phyloP scores from a whole-genome alignment of 1,140 invertebrate genomes.

The Phortica variegata region DNA sequence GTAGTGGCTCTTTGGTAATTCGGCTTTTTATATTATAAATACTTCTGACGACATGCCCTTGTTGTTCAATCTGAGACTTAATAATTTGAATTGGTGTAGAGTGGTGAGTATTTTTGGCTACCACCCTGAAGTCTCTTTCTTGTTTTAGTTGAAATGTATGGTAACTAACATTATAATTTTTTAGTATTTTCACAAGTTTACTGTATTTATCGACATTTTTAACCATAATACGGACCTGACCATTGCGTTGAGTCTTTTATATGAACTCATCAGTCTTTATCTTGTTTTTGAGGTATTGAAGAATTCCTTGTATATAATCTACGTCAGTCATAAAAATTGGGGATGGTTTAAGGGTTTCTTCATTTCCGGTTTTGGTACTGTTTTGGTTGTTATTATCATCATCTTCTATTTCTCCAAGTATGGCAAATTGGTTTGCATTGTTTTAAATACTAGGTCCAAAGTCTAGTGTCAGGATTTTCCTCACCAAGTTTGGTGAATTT shows the following conservation, averaged over 20 bases:
- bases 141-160: background rate
- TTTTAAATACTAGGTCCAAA: too few species aligned
- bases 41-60: background rate
- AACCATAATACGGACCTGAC: background rate
- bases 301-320: background rate
- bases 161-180: background rate
- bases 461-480: too few species aligned
- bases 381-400: background rate
- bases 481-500: too few species aligned
- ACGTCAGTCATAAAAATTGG: background rate
- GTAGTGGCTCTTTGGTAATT: background rate
- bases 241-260: background rate
- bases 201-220: background rate
- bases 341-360: background rate
- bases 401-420: background rate
- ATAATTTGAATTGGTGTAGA: background rate
- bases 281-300: background rate
- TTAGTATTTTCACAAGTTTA: background rate
- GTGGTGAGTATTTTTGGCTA: background rate
- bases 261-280: background rate
- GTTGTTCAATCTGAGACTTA: background rate
- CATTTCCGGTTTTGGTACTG: background rate
- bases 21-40: background rate
- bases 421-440: too few species aligned
- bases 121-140: background rate